Evolutionary conservation across 1,140 invertebrate genomes (phyloP).

Genomic region (Phthorimaea operculella): DNA sequence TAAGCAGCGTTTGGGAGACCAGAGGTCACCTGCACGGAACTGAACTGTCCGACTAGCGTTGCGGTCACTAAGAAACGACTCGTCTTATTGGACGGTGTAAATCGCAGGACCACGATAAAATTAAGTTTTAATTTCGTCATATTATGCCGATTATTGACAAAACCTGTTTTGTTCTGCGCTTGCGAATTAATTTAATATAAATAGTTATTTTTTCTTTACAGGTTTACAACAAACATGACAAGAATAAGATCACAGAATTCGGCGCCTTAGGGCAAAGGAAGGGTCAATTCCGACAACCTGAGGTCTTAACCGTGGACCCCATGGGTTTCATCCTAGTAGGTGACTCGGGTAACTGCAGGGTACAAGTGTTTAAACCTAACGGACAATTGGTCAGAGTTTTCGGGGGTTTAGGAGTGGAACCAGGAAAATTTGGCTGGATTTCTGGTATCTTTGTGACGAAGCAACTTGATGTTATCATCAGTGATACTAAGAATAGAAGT

Average conservation of each 20-base stretch:
- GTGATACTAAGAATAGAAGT: conserved; percentile 77
- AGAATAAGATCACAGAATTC: conserved; percentile 67
- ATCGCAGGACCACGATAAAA: conserved; percentile 74
- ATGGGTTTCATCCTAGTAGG: conserved; percentile 80
- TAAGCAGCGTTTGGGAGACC: too few species aligned
- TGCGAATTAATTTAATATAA: too few species aligned
- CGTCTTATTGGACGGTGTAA: conserved; percentile 73
- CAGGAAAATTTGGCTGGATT: conserved; percentile 76
- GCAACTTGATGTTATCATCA: conserved; percentile 74
- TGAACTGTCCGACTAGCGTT: conserved; percentile 78
- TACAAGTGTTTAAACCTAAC: conserved; percentile 78
- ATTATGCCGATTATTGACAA: too few species aligned
- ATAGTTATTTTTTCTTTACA: too few species aligned
- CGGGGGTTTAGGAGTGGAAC: conserved; percentile 69
- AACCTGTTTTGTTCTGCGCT: too few species aligned
- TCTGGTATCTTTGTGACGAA: conserved; percentile 75
- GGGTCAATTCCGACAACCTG: conserved; percentile 75
- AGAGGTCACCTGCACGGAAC: conserved; percentile 56
- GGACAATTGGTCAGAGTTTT: conserved; percentile 74
- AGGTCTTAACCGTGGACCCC: conserved; percentile 76
- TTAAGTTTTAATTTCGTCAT: too few species aligned
- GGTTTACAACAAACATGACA: conserved; percentile 67
- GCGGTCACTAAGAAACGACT: conserved; percentile 69
- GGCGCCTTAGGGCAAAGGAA: conserved; percentile 71
- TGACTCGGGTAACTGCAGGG: conserved; percentile 80